Base-by-base conservation (phyloP, 2,888 invertebrate species). In the Drosophila barbarae region DNA sequence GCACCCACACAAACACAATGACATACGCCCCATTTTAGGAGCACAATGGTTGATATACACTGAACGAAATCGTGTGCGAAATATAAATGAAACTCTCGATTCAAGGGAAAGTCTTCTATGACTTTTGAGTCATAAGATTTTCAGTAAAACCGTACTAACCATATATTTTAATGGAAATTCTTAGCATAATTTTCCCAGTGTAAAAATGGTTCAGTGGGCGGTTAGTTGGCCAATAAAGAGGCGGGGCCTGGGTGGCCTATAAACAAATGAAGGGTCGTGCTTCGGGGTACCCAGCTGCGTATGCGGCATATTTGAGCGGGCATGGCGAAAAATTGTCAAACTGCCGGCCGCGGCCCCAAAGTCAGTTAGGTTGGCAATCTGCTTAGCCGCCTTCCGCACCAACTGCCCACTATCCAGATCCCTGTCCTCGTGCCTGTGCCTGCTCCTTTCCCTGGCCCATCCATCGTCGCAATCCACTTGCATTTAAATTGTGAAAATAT, bases 401-500 rank as follows among this genome's bases (percentile, higher is more conserved):
- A 41, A 41, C 41, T 44, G 39, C 36, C 53, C 26, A 35, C 41
- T 38, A 39, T 12, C 41, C 32, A 30, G 23, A n/a, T 32, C 21
- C 8, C 38, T 15, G 28, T 13, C 38, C 54, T 15, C 15, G 28
- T 44, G 28, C 44, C 44, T 7, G 28, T 6, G 4, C 10, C 39
- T 12, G 28, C 13, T 26, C 8, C 41, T 32, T 18, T 18, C n/a
- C 41, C 10, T 39, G 18, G 32, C 28, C 41, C 58, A 41, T 41
- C 41, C 39, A 57, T 34, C 56, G 55, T 30, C 55, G 36, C 60
- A 60, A 42, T 53, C 55, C 66, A 59, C 78, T 73, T 72, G 82
- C 71, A 72, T 84, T 81, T 74, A 85, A 85, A 82, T 84, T 81
- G 82, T 66, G 74, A 84, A 84, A 84, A 85, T 82, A 82, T 85